Evolutionary conservation across 1,140 invertebrate genomes (phyloP), one percentile per base, ranked within the genome.

Genomic region (Thrips palmi): DNA sequence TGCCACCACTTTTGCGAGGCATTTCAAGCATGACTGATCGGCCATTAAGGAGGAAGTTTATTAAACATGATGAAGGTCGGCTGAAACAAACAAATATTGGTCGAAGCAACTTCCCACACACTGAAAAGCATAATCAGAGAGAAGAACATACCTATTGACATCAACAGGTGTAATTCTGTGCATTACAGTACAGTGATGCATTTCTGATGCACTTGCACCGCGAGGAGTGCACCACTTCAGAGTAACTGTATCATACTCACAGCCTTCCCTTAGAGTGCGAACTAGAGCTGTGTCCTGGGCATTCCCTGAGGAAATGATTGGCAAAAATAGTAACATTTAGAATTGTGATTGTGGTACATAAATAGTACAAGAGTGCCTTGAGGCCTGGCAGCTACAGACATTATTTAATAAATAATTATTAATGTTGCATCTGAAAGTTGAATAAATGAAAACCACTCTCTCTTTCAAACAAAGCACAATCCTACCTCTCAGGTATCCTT

Each of bases 171-270:
- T 94, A 8, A 96, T 88, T 42, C 89, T 65, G 56, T 81, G 80
- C 54, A 89, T 77, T 0, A 74, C 76, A 32, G 74, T 74, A 47
- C 78, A 87, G 49, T 78, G 80, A 55, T 75, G 86, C 55, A 68
- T 69, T 55, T 74, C 82, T 28, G 64, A 70, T 37, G 70, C 78
- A 47, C 75, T 79, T 37, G 77, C 75, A 23, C 79, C 81, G 24
- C 88, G 68, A 0, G 91, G 89, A 7, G 89, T 94, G 56, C 88
- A 93, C 91, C 89, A 97, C 48, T 93, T 91, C 4, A 96, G 62
- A 1, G 86, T 91, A 0, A 92, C 75, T 0, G 75, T 78, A 43
- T 75, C 67, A 34, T 75, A 76, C 12, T 72, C 73, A 48, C 65
- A 60, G 23, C 72, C 72, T 52, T 78, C 73, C 47, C 74, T 68